Percentiles rank a stretch among this genome's conserved stretches.
phyloP scores from a whole-genome alignment of 2,113 vertebrate species.

The Equus przewalskii region DNA sequence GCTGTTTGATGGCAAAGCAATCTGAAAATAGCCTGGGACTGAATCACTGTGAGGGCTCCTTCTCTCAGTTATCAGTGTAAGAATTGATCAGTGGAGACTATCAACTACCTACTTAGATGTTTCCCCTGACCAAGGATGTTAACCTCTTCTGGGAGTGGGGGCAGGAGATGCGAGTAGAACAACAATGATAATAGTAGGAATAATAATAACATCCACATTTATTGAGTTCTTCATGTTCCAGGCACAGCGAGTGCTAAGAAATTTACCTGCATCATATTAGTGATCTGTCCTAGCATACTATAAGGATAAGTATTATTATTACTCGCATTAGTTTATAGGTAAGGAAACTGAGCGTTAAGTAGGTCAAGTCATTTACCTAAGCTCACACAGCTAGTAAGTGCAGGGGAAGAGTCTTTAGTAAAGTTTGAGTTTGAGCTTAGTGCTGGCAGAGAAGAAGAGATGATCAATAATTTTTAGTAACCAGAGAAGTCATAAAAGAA shows the following conservation, averaged over 20 bases:
- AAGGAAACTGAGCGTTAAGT: not conserved
- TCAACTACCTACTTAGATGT: not conserved
- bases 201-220: not conserved
- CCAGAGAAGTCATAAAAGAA: not conserved
- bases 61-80: not conserved
- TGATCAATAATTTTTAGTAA: not conserved
- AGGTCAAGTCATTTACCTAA: not conserved
- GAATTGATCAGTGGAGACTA: not conserved
- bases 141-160: not conserved
- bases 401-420: not conserved
- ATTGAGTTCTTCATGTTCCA: not conserved
- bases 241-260: not conserved
- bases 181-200: not conserved
- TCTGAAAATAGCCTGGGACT: not conserved
- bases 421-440: not conserved
- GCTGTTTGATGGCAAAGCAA: not conserved
- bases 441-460: not conserved
- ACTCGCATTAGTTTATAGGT: not conserved
- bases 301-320: not conserved
- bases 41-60: too few relatives aligned
- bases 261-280: not conserved
- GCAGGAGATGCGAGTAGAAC: not conserved
- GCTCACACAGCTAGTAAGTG: not conserved
- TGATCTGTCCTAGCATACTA: not conserved
- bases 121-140: accelerated